Evolutionary conservation across 2,797 vertebrate genomes (phyloP), one percentile per base, ranked within the genome.

Genomic region (Peromyscus nudipes): DNA sequence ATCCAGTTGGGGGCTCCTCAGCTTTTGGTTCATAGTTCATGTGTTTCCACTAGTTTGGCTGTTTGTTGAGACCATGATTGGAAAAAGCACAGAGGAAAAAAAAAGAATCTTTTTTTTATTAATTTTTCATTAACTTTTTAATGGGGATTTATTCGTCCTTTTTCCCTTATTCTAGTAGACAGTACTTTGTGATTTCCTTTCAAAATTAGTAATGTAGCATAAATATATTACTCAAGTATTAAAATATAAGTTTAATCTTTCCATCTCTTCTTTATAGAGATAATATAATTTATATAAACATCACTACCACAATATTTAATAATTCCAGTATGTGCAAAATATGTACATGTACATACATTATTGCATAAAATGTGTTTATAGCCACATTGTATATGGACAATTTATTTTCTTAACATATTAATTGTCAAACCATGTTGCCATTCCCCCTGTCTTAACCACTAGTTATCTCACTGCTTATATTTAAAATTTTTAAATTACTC

Each of bases 401-500:
- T 73, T 62, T 67, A 82, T 73, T 62, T 67, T 89, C 40, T 67
- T 84, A 80, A 23, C 69, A 75, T 29, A 64, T 94, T 91, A 62
- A 49, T 52, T 29, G 1, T 43, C 69, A 90, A 76, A 89, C 60
- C 57, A 2, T 86, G 1, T 82, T 82, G 29, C 31, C 46, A 34
- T 75, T 52, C 69, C 8, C 12, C 25, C 9, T 84, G 6, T 17
- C 4, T 89, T 69, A n/a, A 13, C 83, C 60, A 81, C 34, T 29
- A 37, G 13, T 96, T 81, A 82, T 73, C 21, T 77, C 34, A 31
- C 29, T 76, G 71, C 13, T 86, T 89, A 81, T 64, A 64, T 89
- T 90, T 92, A n/a, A 25, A 52, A 60, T 84, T 96, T 92, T 21
- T 25, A 93, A 90, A 92, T 75, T 67, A 55, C 12, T 76, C 67